These are phyloP conservation scores for Crotalus viridis DNA, from an alignment of 2,113 vertebrate genomes.

Conservation along the genomic window DNA sequence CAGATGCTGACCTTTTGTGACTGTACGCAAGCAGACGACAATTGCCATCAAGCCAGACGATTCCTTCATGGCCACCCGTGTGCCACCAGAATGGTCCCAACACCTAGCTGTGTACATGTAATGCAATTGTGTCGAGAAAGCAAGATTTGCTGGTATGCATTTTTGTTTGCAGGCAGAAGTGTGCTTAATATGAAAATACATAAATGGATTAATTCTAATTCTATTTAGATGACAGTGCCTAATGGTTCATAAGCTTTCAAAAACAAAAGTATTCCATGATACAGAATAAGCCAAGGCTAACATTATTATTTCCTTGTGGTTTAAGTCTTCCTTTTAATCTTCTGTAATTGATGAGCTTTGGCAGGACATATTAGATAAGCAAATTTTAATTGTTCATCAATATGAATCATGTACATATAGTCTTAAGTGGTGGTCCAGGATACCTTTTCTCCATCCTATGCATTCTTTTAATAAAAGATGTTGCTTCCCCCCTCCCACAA, in stretches of 20 bases:
- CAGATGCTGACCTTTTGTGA: conserved; percentile 85
- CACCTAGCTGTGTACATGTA: conserved; percentile 76
- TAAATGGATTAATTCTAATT: not conserved
- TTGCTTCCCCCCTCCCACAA: not conserved
- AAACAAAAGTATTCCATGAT: not conserved
- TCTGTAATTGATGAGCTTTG: not conserved
- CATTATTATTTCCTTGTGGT: not conserved
- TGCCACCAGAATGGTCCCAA: conserved; percentile 46
- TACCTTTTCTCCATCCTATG: not conserved
- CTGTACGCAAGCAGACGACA: conserved; percentile 74
- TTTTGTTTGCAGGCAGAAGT: not conserved
- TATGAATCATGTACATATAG: not conserved
- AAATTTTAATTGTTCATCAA: not conserved
- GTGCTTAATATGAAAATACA: not conserved
- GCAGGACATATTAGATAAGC: not conserved
- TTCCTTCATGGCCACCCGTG: conserved; percentile 80
- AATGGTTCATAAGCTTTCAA: not conserved
- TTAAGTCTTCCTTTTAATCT: not conserved
- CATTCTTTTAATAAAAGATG: not conserved
- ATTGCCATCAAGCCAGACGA: conserved; percentile 73
- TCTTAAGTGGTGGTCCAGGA: not conserved
- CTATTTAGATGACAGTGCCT: not conserved
- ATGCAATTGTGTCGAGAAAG: conserved; percentile 75
- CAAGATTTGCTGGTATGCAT: conserved; percentile 78
- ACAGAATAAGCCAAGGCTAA: not conserved